Base-by-base conservation (phyloP, 2,888 invertebrate genomes). In the Ophion costatus region DNA sequence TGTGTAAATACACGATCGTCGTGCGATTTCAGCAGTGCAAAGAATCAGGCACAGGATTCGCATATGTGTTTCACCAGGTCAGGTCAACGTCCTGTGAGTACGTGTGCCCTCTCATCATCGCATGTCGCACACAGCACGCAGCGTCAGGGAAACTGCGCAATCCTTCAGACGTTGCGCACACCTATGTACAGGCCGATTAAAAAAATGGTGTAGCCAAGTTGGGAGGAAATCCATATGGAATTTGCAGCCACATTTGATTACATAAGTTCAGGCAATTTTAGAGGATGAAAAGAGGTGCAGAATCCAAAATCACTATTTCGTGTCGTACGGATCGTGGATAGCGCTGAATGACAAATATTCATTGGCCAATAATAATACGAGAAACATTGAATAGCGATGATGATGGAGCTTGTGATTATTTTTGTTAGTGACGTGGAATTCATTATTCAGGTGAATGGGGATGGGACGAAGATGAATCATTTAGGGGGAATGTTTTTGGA, bases 61-160 rank as follows among this genome's bases (percentile, higher is more conserved):
- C 88, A 85, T 88, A 88, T 88, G 88, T 93, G 93, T 93, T 90
- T 93, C 93, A 93, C 93, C 93, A 93, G 93, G 93, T 93, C 93
- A 93, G 93, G 93, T 93, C 93, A 93, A 93, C 91, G 93, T 92
- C 93, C 93, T 92, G 90, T 88, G 89, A 89, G 90, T 88, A 87
- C 71, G 61, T 70, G 29, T 57, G 38, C 64, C n/a, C 70, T 75
- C 22, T 45, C 63, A 11, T 20, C 66, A 45, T 45, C 74, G 67
- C 59, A 17, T 66, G 38, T 14, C n/a, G 70, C 57, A 61, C 56
- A 45, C 71, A 24, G 63, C 67, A 79, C 80, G 24, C 64, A 24
- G 38, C 29, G n/a, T 75, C 59, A n/a, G 57, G 59, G 59, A 63
- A 79, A 33, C 88, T 80, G 86, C 89, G 87, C 90, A 88, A 90